phyloP scores from a whole-genome alignment of 2,888 invertebrate genomes.

The Nomada goodeniana region DNA sequence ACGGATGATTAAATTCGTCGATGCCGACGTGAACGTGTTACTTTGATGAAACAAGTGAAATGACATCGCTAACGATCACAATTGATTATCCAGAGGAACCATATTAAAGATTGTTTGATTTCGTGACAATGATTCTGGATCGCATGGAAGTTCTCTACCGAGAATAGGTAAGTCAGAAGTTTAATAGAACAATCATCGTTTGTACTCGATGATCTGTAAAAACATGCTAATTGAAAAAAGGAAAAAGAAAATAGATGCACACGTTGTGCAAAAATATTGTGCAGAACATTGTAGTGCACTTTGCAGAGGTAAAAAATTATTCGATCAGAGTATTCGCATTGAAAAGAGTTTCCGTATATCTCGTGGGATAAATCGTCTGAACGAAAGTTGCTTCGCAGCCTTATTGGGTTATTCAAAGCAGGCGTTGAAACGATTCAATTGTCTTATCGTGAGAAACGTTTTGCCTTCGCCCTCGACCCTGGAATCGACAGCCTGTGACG shows the following conservation, averaged over 20 bases:
- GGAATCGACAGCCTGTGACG: no score
- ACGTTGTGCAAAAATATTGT: conserved; percentile 42
- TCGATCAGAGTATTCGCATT: background rate
- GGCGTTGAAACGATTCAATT: background rate
- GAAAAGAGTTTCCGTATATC: conserved; percentile 1
- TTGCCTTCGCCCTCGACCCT: no score
- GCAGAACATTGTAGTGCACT: conserved; percentile 58
- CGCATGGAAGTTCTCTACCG: conserved; percentile 75
- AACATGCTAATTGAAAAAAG: conserved; percentile 59
- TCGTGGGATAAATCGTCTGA: conserved; percentile 1
- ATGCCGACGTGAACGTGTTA: background rate
- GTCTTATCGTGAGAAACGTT: background rate
- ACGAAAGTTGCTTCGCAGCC: background rate
- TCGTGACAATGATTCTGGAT: conserved; percentile 73
- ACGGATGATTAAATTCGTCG: background rate
- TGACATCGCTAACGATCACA: background rate
- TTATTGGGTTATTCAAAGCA: conserved; percentile 40
- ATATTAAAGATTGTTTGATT: background rate
- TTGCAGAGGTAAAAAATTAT: conserved; percentile 26
- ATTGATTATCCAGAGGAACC: background rate
- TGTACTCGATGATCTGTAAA: conserved; percentile 23
- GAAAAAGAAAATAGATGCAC: conserved; percentile 41
- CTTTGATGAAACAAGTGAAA: background rate
- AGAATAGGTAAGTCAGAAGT: conserved; percentile 49
- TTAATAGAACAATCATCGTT: conserved; percentile 21